phyloP scores from a whole-genome alignment of 2,888 invertebrate species.

The Tenthredo notha region DNA sequence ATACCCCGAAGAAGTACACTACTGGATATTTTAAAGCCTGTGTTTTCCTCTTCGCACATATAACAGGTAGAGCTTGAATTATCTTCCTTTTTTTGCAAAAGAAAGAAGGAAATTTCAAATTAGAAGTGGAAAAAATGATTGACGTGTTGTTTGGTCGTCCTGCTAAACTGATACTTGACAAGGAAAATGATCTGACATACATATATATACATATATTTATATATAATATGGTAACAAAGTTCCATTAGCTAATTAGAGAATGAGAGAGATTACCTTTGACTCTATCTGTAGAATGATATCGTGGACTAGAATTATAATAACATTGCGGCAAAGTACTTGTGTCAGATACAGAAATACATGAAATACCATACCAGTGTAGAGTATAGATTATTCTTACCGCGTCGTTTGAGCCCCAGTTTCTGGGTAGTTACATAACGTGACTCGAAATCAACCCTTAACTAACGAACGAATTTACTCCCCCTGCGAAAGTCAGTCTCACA shows the following conservation, averaged over 20 bases:
- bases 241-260: slow-evolving; percentile 35
- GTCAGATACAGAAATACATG: background rate
- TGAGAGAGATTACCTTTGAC: background rate
- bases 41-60: background rate
- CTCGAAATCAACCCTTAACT: background rate
- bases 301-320: slow-evolving; percentile 7
- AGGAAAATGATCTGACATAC: background rate
- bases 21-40: background rate
- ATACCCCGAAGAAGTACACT: background rate
- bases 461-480: background rate
- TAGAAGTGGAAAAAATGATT: background rate
- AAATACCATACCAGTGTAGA: background rate
- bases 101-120: background rate
- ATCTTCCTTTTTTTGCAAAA: background rate
- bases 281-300: background rate
- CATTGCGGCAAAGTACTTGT: background rate
- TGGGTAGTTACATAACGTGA: slow-evolving; percentile 9
- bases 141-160: background rate
- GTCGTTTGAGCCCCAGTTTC: background rate
- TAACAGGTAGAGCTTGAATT: background rate
- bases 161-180: background rate
- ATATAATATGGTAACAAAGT: background rate
- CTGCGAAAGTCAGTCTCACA: background rate
- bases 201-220: background rate
- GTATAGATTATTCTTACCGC: slow-evolving; percentile 10